Evolutionary conservation across 2,888 invertebrate genomes (phyloP).

Genomic region (Megaustenia siamemsis): DNA sequence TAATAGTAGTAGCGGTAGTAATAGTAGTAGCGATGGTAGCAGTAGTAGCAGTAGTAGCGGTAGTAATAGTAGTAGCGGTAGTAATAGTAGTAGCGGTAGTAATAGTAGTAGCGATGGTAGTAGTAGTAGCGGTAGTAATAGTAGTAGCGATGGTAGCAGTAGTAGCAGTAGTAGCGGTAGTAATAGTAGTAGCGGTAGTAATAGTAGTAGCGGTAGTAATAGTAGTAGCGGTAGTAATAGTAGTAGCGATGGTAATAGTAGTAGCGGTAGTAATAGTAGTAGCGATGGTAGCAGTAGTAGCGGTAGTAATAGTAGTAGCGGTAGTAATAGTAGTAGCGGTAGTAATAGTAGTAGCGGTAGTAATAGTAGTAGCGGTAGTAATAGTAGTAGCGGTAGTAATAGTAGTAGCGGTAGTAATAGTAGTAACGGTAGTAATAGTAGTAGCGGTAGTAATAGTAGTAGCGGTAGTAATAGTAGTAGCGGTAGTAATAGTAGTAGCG

Average conservation of each 20-base stretch:
- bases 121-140: conserved; percentile 31
- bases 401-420: conserved; percentile 37
- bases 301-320: too few relatives aligned
- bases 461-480: conserved; percentile 38
- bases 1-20: neutral
- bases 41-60: conserved; percentile 28
- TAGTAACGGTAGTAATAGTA: conserved; percentile 41
- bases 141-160: neutral
- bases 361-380: neutral
- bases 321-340: neutral
- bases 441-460: conserved; percentile 40
- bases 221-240: neutral
- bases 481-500: conserved; percentile 33
- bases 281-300: too few relatives aligned
- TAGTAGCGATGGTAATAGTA: too few relatives aligned
- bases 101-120: conserved; percentile 24
- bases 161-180: neutral
- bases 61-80: conserved; percentile 26
- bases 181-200: neutral
- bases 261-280: too few relatives aligned
- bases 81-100: conserved; percentile 26
- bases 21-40: neutral
- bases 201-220: too few relatives aligned
- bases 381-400: conserved; percentile 30
- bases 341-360: too few relatives aligned